Evolutionary conservation across 2,888 invertebrate genomes (phyloP), one percentile per base, ranked within the genome.

Genomic region (Eupithecia inturbata): DNA sequence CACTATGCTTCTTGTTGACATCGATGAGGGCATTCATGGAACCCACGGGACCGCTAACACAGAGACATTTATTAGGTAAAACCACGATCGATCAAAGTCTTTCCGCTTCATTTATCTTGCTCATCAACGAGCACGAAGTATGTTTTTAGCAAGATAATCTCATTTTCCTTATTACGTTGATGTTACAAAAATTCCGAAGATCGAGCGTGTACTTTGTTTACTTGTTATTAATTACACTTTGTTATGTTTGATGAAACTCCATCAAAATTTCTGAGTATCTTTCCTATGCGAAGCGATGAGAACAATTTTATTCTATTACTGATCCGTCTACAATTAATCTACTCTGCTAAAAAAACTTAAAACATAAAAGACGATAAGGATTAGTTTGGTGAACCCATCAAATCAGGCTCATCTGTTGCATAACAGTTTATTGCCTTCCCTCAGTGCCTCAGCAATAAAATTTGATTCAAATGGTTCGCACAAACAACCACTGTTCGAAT

Each of bases 41-140:
- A 64, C 63, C 63, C n/a, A 45, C 68, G 82, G 82, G 87, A 82
- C 81, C 83, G 26, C 57, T 57, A 57, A 26, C 22, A 85, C 82
- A 81, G 84, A 85, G 88, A 90, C 90, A 90, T 91, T 91, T 91
- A 91, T 91, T 91, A 91, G 89, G 89, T 89, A 91, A 91, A 91
- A 91, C 89, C 91, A 86, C 87, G 89, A 93, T 93, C 92, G 90
- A 93, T 93, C 92, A 93, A 92, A 91, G 91, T 92, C 91, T 89
- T 91, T 91, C 87, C 85, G 88, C 82, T 91, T 92, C 93, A 93
- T 93, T 92, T 92, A 93, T 93, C 93, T 91, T 91, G 89, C 91
- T 92, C 91, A 92, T 93, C 91, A 92, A 87, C 85, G 82, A 84
- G 82, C 82, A 83, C 82, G 84, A 83, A 81, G 84, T 86, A 88